Evolutionary conservation across 1,140 invertebrate genomes (phyloP).

Genomic region (Anastatus disparis): DNA sequence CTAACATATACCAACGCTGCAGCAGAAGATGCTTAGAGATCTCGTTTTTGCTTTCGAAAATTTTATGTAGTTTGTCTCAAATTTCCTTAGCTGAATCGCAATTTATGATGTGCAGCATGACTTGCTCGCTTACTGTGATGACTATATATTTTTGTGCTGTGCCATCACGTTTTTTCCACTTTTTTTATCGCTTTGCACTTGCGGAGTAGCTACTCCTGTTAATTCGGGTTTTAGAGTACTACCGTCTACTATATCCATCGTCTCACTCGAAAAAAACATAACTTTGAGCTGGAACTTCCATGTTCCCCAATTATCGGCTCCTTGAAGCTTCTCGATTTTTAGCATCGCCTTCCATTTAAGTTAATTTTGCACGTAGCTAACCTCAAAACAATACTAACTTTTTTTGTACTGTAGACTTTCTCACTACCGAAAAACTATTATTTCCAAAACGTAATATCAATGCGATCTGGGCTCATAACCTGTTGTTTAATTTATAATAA

Average conservation of each 20-base stretch:
- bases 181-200: background rate
- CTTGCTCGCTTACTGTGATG: constrained; percentile 43
- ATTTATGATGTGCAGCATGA: constrained; percentile 48
- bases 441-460: too few relatives aligned
- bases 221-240: constrained; percentile 38
- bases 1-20: constrained; percentile 50
- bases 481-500: too few relatives aligned
- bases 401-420: background rate
- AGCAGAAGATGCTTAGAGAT: constrained; percentile 48
- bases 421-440: background rate
- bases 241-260: constrained; percentile 23
- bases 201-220: background rate
- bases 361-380: constrained; percentile 8
- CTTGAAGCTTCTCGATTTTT: background rate
- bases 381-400: too few relatives aligned
- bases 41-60: constrained; percentile 54
- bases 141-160: constrained; percentile 48
- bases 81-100: constrained; percentile 51
- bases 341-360: constrained; percentile 15
- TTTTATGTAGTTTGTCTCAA: constrained; percentile 50
- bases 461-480: constrained; percentile 26
- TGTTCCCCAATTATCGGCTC: background rate
- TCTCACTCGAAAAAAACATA: constrained; percentile 6
- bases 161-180: constrained; percentile 41
- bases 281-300: constrained; percentile 11